Evolutionary conservation across 2,888 invertebrate genomes (phyloP), one percentile per base, ranked within the genome.

Genomic region (Stenurella melanura): DNA sequence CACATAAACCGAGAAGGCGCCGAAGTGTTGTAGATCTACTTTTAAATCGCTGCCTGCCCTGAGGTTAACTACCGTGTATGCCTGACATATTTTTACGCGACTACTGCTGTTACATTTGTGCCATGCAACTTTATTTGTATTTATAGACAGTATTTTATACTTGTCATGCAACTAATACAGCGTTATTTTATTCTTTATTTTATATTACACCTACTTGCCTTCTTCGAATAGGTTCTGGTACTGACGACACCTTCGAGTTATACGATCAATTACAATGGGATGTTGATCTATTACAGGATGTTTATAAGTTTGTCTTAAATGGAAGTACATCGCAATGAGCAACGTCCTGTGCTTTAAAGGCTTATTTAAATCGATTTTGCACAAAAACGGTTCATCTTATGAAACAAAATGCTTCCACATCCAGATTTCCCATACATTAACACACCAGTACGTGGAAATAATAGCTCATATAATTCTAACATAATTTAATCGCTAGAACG

Each of bases 51-150:
- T 50, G n/a, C n/a, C n/a, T 50, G 50, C 50, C n/a, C 15, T 50
- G 50, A 50, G 50, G 50, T 50, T 50, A 50, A 50, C 50, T 50
- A 50, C 50, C 50, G 50, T 50, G 50, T 50, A 50, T 50, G 50
- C 50, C 50, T 50, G 50, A 50, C 50, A 50, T 50, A 50, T 50
- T 50, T 50, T 50, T 50, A 50, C n/a, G n/a, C 50, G n/a, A 50
- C 50, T 50, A 50, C 50, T n/a, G 50, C 50, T 50, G 15, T 50
- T 50, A 50, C 50, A 50, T 50, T 50, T 50, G 50, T 50, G 50
- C 50, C 50, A 50, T n/a, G 50, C 50, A 50, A 50, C 15, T 50
- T 50, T 50, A 50, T 50, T 50, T 50, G 50, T 50, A 50, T 50
- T 50, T 50, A 50, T 50, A 50, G n/a, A 50, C 50, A 50, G 50